phyloP scores from a whole-genome alignment of 1,140 invertebrate species.

The Aphelinus atriplicis region DNA sequence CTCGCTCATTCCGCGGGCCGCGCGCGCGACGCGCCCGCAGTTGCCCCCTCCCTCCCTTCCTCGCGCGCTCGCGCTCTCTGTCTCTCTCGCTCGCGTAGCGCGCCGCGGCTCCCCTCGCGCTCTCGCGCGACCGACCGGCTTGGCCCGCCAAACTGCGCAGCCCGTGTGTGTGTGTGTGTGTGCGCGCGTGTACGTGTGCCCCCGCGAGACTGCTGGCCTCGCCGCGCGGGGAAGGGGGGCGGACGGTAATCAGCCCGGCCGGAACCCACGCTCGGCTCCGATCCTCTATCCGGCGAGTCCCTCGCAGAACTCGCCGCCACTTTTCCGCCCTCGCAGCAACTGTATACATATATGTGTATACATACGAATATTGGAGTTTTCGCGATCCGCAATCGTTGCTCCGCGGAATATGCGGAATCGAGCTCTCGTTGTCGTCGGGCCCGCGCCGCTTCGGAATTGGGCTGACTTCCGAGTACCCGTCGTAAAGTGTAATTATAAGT shows the following conservation, averaged over 20 bases:
- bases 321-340: no score
- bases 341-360: no score
- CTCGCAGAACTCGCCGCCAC: no score
- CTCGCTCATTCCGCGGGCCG: constrained; percentile 41
- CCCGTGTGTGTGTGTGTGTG: no score
- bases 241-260: neutral
- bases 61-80: neutral
- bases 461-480: no score
- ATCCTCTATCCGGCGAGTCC: no score
- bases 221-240: constrained; percentile 26
- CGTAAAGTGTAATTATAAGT: no score
- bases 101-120: constrained; percentile 21
- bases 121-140: neutral
- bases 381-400: no score
- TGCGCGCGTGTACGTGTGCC: neutral
- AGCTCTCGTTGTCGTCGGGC: no score
- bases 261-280: neutral
- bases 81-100: constrained; percentile 23
- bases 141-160: neutral
- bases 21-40: constrained; percentile 17
- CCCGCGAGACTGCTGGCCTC: constrained; percentile 30
- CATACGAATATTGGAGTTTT: no score
- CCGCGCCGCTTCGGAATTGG: no score
- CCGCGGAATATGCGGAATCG: no score
- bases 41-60: neutral